Evolutionary conservation across 2,797 vertebrate genomes (phyloP), one percentile per base, ranked within the genome.

Genomic region (Molothrus ater): DNA sequence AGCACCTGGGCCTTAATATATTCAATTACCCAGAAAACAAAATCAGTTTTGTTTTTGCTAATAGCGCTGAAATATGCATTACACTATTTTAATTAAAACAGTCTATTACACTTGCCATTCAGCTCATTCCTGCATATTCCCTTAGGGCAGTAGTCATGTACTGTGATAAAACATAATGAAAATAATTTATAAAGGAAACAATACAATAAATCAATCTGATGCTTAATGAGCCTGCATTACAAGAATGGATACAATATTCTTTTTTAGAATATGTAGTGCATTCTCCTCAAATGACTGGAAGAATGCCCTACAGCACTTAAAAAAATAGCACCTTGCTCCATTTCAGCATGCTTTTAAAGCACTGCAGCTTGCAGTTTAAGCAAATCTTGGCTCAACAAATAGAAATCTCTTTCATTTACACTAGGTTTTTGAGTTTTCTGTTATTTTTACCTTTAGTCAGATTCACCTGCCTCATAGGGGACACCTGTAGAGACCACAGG

Each of bases 61-160:
- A 97, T 97, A 97, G 82, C 54, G 7, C 63, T 96, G 94, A 97
- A 97, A 98, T 98, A 98, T 97, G 97, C 96, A 97, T 97, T 96
- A 96, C 92, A 94, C 93, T 98, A 94, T 98, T 98, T 97, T 98
- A 98, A 98, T 98, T 98, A 98, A 98, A 98, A 87, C 94, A 95
- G 95, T 97, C 96, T 97, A 97, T 97, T 97, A 97, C 80, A 75
- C 91, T 96, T 95, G 94, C 97, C 97, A 94, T 97, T 98, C 97
- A 95, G 79, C 96, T 97, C 93, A 93, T 97, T 96, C 91, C 95
- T 96, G 72, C 92, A 69, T 95, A 97, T 97, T 96, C 96, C 97
- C 97, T 95, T 43, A 95, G 93, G 96, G 97, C 92, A 96, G 86
- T 92, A 97, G 93, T 95, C 95, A 96, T 97, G 86, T 92, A 97